These are phyloP conservation scores for Eretmochelys imbricata DNA, from an alignment of 2,113 vertebrate genomes.

Conservation along the genomic window DNA sequence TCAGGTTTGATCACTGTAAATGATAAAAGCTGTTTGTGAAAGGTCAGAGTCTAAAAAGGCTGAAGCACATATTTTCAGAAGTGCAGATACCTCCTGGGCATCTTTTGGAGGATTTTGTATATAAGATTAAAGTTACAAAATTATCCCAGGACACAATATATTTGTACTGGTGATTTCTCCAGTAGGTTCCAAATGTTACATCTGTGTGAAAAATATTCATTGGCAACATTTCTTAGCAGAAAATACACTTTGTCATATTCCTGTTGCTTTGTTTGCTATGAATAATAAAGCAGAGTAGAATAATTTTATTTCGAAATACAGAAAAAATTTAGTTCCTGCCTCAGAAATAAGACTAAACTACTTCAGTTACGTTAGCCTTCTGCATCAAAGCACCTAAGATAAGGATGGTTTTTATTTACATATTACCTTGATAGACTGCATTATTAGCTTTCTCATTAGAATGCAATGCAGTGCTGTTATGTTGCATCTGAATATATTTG, in stretches of 20 bases:
- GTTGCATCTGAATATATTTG: conserved; percentile 69
- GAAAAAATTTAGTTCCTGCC: conserved; percentile 14
- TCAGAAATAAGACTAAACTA: conserved; percentile 2
- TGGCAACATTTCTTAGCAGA: background rate
- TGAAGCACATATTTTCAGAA: conserved; percentile 27
- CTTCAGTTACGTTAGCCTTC: conserved; percentile 43
- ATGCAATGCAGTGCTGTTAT: conserved; percentile 46
- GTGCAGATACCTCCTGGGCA: background rate
- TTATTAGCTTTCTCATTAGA: conserved; percentile 62
- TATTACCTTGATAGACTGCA: conserved; percentile 72
- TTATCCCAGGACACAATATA: background rate
- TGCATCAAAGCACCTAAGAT: conserved; percentile 42
- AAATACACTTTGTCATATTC: background rate
- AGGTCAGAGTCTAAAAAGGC: background rate
- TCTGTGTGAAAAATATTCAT: background rate
- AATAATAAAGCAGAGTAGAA: background rate
- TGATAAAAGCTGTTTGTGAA: conserved; percentile 29
- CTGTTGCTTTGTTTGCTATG: background rate
- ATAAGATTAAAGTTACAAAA: conserved; percentile 25
- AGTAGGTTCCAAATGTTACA: background rate
- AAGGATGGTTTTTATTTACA: conserved; percentile 69
- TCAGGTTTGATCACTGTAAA: background rate
- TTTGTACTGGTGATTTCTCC: background rate
- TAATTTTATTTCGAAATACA: background rate
- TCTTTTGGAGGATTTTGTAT: background rate